Evolutionary conservation across 2,797 vertebrate genomes (phyloP).

Genomic region (Notolabrus celidotus): DNA sequence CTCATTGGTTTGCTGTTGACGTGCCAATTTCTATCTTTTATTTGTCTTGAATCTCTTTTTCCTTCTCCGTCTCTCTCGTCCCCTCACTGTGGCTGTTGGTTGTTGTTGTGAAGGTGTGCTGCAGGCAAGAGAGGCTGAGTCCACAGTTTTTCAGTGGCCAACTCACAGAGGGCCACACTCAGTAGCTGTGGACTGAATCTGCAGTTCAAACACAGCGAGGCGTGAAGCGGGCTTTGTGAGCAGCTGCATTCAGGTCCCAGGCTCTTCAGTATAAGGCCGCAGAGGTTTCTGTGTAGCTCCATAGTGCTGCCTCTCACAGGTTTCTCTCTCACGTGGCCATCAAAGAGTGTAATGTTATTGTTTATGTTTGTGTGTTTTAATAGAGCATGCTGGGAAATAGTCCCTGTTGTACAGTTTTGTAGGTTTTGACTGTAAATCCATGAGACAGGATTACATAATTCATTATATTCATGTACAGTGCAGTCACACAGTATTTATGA

Average conservation of each 20-base stretch:
- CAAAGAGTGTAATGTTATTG: conserved; percentile 46
- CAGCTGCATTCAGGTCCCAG: conserved; percentile 63
- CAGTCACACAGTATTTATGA: conserved; percentile 3
- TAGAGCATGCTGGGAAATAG: conserved; percentile 39
- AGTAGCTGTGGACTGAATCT: conserved; percentile 66
- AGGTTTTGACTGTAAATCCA: conserved; percentile 16
- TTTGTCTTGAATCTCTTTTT: conserved; percentile 35
- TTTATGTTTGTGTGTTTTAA: conserved; percentile 45
- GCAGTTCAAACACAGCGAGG: conserved; percentile 75
- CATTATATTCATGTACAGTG: background rate
- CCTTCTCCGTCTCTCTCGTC: conserved; percentile 27
- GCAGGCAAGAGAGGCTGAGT: conserved; percentile 74
- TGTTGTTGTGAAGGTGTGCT: conserved; percentile 64
- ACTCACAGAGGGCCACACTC: conserved; percentile 66
- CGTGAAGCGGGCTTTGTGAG: conserved; percentile 77
- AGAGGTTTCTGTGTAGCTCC: conserved; percentile 75
- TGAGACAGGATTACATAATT: conserved; percentile 32
- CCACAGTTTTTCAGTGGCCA: conserved; percentile 72
- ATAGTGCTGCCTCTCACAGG: conserved; percentile 55
- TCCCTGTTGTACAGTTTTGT: conserved; percentile 11
- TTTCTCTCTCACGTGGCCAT: conserved; percentile 53
- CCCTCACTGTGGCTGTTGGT: conserved; percentile 4
- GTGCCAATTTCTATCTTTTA: conserved; percentile 26
- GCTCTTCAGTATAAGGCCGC: conserved; percentile 64
- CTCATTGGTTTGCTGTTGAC: conserved; percentile 37